Evolutionary conservation across 2,797 vertebrate genomes (phyloP), one percentile per base, ranked within the genome.

Genomic region (Hypotaenidia okinawae): DNA sequence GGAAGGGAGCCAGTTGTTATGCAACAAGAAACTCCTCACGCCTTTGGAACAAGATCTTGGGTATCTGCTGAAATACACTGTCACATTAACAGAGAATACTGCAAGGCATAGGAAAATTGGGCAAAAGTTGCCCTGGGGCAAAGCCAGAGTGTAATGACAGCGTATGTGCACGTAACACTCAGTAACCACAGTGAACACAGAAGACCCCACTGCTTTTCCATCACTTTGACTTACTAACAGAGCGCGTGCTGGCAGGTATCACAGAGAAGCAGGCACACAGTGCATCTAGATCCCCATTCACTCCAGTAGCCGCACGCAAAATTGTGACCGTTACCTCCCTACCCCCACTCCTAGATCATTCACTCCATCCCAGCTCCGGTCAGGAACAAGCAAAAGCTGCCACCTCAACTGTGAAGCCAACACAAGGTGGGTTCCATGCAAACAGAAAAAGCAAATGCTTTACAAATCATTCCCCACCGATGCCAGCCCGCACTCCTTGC

Each of bases 1-100:
- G 94, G 90, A 93, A 94, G 58, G 11, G 57, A 92, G 80, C 83
- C 94, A 95, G 80, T 45, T 75, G 61, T 95, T 96, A 95, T 52
- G 88, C 84, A 95, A 93, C 52, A 55, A 89, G 80, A 94, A 94
- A 83, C 81, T 79, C 77, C 86, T 93, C 81, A 83, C 0, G 5
- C 37, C 41, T 90, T 87, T 80, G 90, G 91, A 94, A 91, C 77
- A 91, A 69, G 52, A 90, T 77, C 75, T 62, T 90, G 64, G 74
- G 35, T 88, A 89, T 70, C 74, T 93, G 75, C 41, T 94, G 81
- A 68, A 80, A 90, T 61, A 80, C 0, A 2, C 78, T 68, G 18
- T 57, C 73, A 39, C 35, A 39, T 70, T 94, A 94, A 69, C n/a
- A 32, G 63, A 72, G 85, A 85, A 87, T 80, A 68, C n/a, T 85